phyloP scores from a whole-genome alignment of 2,113 vertebrate species.

The Pseudorectes ferrugineus region DNA sequence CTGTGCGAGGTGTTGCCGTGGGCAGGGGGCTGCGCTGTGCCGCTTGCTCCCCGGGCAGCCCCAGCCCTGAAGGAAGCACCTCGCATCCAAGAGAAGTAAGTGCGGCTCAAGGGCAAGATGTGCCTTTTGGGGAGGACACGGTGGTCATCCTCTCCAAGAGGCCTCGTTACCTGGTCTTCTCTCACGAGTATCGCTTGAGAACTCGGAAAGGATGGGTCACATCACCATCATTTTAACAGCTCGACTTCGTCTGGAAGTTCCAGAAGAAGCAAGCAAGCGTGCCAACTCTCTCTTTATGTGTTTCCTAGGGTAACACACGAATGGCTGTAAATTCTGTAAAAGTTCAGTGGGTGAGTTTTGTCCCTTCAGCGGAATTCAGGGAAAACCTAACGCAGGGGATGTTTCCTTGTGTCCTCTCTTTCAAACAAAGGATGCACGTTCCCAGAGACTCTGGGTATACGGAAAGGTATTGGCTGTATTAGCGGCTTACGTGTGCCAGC shows the following conservation, averaged over 20 bases:
- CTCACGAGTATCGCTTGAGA: fast-evolving
- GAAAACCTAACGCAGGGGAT: too few relatives aligned
- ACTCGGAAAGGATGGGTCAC: neutral
- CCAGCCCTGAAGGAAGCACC: neutral
- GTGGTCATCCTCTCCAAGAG: neutral
- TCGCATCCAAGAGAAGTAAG: neutral
- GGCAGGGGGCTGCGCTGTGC: neutral
- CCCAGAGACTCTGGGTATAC: neutral
- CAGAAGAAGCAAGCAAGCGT: neutral
- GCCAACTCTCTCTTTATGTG: neutral
- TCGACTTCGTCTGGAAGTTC: neutral
- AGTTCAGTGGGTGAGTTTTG: neutral
- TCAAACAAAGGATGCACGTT: neutral
- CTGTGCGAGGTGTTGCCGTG: neutral
- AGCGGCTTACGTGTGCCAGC: fast-evolving
- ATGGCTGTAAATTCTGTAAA: neutral
- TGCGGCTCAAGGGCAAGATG: neutral
- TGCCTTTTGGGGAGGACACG: neutral
- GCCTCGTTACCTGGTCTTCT: neutral
- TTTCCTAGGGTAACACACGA: neutral
- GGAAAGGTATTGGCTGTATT: neutral
- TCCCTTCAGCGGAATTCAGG: neutral
- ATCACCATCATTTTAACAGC: neutral
- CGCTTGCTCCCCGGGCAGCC: neutral
- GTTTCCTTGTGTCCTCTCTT: neutral